Base-by-base conservation (phyloP, 64 coral and sea anemone genomes). In the Pocillopora damicornis region DNA sequence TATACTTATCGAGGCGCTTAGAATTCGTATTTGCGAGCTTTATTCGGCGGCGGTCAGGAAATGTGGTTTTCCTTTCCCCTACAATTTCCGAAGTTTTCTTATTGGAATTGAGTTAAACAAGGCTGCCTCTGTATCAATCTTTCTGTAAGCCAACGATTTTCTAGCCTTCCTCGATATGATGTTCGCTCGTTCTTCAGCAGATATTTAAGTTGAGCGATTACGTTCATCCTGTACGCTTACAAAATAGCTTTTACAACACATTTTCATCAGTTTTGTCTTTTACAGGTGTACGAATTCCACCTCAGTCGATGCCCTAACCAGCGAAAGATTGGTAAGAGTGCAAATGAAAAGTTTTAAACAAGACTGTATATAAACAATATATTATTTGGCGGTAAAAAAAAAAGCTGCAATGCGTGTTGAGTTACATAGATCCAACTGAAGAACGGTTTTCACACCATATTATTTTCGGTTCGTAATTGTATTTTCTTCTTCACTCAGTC, bases 221-320 rank as follows among this genome's bases (percentile, higher is more conserved):
- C 25, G n/a, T 67, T 20, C 25, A 11, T 71, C 25, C 67, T 71
- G 18, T 71, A 71, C 22, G 25, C 67, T 71, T 71, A 10, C 67
- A 71, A 71, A 71, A 5, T 69, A 25, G 9, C 8, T 30, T 71
- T 36, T 67, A 16, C 45, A 67, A 22, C 42, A 22, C 42, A 9
- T 30, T 11, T 20, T n/a, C 81, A 13, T 57, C 30, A 42, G n/a
- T 26, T 85, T 57, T 66, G 25, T 20, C 4, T 67, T 15, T 85
- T 85, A n/a, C 36, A 72, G 81, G 13, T 85, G n/a, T 67, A 1
- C 1, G 37, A 73, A 56, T 26, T 37, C 37, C 42, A 73, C 4
- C 7, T 66, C n/a, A 73, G 65, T 66, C 51, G 81, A 85, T 85
- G 81, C 81, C 64, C 69, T 72, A 85, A 85, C 10, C 17, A 85